These are phyloP conservation scores for Ataeniobius toweri DNA, from an alignment of 2,797 vertebrate species.

Conservation along the genomic window DNA sequence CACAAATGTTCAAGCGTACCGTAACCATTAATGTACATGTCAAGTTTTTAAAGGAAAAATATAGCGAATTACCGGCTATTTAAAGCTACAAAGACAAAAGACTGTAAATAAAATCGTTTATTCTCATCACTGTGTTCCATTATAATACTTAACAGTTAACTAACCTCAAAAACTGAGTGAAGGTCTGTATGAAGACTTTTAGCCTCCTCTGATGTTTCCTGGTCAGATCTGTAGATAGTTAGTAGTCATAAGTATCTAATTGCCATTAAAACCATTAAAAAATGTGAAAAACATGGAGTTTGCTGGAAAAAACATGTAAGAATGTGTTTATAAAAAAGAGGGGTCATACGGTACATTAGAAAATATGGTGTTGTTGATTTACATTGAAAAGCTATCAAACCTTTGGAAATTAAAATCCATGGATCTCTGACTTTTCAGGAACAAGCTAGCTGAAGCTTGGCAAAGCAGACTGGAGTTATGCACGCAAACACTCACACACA, in stretches of 20 bases:
- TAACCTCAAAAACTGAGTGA: conserved; percentile 11
- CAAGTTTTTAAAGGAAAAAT: background rate
- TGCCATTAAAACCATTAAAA: too few species aligned
- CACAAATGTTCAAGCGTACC: background rate
- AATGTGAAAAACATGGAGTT: too few species aligned
- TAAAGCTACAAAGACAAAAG: background rate
- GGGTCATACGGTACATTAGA: too few species aligned
- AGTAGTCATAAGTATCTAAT: background rate
- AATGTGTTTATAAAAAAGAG: too few species aligned
- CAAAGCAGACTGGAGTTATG: too few species aligned
- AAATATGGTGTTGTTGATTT: too few species aligned
- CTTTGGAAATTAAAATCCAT: background rate
- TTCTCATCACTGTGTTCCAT: background rate
- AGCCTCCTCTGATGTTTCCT: background rate
- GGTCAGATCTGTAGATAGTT: conserved; percentile 12
- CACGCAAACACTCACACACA: too few species aligned
- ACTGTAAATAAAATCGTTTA: background rate
- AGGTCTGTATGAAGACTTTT: background rate
- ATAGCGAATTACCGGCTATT: background rate
- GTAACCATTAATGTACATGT: background rate
- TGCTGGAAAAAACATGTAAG: too few species aligned
- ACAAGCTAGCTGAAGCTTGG: too few species aligned
- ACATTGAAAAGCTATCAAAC: too few species aligned
- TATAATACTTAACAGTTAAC: background rate
- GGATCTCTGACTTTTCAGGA: background rate